Base-by-base conservation (phyloP, 2,113 vertebrate species). In the Phalacrocorax aristotelis region DNA sequence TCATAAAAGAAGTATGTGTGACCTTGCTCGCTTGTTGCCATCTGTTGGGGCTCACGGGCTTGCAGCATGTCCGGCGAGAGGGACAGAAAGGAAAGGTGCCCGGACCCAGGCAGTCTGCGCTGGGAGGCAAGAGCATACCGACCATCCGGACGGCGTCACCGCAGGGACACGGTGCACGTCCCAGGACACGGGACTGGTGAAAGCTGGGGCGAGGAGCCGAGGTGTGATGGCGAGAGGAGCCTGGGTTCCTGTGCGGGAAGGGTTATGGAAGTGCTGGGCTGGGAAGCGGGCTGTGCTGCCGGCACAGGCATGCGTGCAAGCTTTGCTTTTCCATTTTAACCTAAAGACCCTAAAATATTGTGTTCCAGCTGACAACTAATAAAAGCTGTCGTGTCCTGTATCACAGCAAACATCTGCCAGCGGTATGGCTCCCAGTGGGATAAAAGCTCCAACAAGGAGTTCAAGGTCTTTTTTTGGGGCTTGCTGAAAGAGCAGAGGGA, bases 361-460 rank as follows among this genome's bases (percentile, higher is more conserved):
- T 86, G 92, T 91, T 97, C 95, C 95, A 94, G 95, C 93, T 96
- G 96, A 96, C 85, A 88, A 93, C 90, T 57, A 68, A 74, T 96
- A 96, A 96, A 97, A 97, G 58, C 93, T 96, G 96, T 93, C 90
- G 4, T 96, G 97, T 95, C 90, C 83, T 66, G 88, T 90, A 92
- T 94, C 96, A 90, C 85, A 90, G 95, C 97, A 88, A 94, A 96
- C 96, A 96, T 96, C 96, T 97, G 97, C 93, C 95, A 52, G 91
- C 1, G 1, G 81, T 36, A 83, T 23, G 81, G 78, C 93, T 96
- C 96, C 95, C 93, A 22, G 55, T 7, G 42, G 97, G 90, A 83
- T 86, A 78, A 27, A 55, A 36, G 2, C 92, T 97, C 75, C 71
- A n/a, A 13, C 88, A 83, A 83, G 32, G 42, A 90, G 85, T 83